Evolutionary conservation across 2,888 invertebrate genomes (phyloP), one percentile per base, ranked within the genome.

Genomic region (Rhamnusium bicolor): DNA sequence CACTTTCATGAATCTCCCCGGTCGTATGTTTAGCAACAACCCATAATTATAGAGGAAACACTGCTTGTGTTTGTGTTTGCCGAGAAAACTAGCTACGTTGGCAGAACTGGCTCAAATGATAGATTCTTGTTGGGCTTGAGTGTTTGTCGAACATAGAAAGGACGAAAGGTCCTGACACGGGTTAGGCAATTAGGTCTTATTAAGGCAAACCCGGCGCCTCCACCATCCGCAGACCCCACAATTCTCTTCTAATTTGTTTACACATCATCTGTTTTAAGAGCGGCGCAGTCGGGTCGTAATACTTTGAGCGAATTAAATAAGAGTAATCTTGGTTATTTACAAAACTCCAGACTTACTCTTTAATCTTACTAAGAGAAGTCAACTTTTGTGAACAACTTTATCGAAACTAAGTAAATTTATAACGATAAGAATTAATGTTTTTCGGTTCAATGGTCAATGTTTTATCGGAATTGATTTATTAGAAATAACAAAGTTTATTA

Each of bases 141-240:
- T 71, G 68, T 74, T 74, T 71, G 73, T 71, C 65, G 71, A 71
- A 71, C 54, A 69, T 62, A 16, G 56, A 49, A 63, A 58, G 58
- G 67, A 32, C 21, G 61, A 67, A 69, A 71, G 71, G 71, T 72
- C 68, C 54, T 70, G 72, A 75, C 75, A 49, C 32, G 70, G 68
- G 75, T 70, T 56, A 49, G 67, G 70, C 75, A 75, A 75, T 75
- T 75, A 75, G 75, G 67, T 70, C 72, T 72, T 75, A 72, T 75
- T 75, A 72, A 60, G 72, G 72, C 53, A 62, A 72, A 67, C 60
- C 56, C 71, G 61, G 18, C 69, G 24, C 27, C 54, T 65, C 32
- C 16, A 29, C 62, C 21, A 19, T 18, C 62, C 46, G 29, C 21
- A 32, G 56, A 24, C 56, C 56, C 62, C 56, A 14, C 65, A 21